Evolutionary conservation across 2,888 invertebrate species (phyloP), one percentile per base, ranked within the genome.

Genomic region (Cheilosia grossa): DNA sequence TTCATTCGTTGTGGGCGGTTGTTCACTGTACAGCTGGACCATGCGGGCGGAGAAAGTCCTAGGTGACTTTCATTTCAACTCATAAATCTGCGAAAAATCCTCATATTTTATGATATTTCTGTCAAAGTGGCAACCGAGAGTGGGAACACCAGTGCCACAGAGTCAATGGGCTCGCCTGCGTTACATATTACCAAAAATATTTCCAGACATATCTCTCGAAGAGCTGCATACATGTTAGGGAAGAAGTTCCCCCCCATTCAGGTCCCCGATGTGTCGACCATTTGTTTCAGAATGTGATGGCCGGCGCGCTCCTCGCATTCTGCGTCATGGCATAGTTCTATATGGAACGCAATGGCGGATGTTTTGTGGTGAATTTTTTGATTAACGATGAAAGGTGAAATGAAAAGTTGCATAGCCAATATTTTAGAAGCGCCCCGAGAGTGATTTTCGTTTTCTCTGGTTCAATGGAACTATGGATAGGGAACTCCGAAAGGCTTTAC

Each of bases 91-190:
- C 72, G 75, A 72, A 85, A 85, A 85, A 80, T 81, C 85, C 85
- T 81, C 85, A 77, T 85, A 85, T 85, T 85, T 85, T 85, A 85
- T 81, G 85, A 85, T 85, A 85, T 85, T 77, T 75, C 75, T 85
- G 85, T 81, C 85, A 85, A 85, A 85, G 61, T 63, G 42, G 59
- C 51, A 5, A 7, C 13, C 21, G 49, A 13, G 49, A 49, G 21
- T 49, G 49, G 21, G 19, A 37, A 37, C 10, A 10, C 10, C 37
- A 49, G 44, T 63, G 53, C 72, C 56, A 59, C 61, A 59, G 56
- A 59, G 56, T 56, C 81, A 77, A 77, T 83, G 74, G 70, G 64
- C 67, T 73, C 61, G 54, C 21, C 49, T 63, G 67, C 82, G 73
- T 82, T 82, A 73, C 82, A 79, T 72, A 66, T 72, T 77, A 77